phyloP scores from a whole-genome alignment of 2,113 vertebrate species.

The Mus pahari region DNA sequence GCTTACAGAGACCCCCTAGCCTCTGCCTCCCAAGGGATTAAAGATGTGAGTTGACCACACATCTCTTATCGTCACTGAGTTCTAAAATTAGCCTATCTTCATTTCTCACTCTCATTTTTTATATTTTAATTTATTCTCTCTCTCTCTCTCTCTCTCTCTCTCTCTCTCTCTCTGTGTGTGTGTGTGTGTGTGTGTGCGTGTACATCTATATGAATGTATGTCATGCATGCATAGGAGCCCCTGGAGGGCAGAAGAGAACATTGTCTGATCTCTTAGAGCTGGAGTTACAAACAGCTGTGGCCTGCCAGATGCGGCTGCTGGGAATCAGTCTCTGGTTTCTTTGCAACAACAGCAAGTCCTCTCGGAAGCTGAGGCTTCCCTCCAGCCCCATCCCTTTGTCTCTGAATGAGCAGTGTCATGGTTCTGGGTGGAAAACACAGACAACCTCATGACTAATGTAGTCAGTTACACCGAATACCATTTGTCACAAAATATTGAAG shows the following conservation, averaged over 20 bases:
- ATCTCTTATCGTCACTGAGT: not conserved
- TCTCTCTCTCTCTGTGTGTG: not conserved
- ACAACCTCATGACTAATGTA: not conserved
- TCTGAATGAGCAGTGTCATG: not conserved
- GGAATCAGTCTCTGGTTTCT: not conserved
- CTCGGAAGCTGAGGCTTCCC: not conserved
- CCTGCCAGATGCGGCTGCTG: not conserved
- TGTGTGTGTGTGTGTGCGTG: not conserved
- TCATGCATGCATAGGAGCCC: too few species aligned
- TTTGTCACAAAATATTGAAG: conserved; percentile 3
- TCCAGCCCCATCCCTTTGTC: not conserved
- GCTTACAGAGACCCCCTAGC: not conserved
- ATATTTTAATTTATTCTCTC: not conserved
- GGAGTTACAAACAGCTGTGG: not conserved
- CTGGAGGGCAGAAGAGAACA: not conserved
- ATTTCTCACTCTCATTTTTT: not conserved
- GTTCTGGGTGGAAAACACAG: not conserved
- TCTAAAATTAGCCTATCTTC: conserved; percentile 35
- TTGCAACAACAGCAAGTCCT: not conserved
- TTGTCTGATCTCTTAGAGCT: not conserved
- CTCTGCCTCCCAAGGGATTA: not conserved
- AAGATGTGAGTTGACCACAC: not conserved
- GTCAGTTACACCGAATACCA: not conserved
- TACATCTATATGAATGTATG: not conserved
- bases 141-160: too few species aligned